phyloP scores from a whole-genome alignment of 2,888 invertebrate genomes.

The Azorinus chamasolen region DNA sequence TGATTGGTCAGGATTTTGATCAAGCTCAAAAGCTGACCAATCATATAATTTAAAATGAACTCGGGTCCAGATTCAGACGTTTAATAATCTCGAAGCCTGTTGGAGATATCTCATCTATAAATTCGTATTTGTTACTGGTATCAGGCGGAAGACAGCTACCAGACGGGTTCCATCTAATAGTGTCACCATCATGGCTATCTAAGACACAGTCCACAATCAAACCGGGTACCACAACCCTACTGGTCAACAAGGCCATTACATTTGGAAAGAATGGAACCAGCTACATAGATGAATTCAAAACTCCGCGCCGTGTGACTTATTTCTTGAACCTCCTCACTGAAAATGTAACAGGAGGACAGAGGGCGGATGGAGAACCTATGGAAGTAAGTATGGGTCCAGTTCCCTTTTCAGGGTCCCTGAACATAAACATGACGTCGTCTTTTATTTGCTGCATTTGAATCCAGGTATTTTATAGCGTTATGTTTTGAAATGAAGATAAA shows the following conservation, averaged over 20 bases:
- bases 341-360: conserved; percentile 62
- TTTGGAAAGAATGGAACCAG: conserved; percentile 65
- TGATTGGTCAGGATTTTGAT: too few relatives aligned
- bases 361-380: conserved; percentile 25
- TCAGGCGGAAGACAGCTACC: conserved; percentile 68
- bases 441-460: too few relatives aligned
- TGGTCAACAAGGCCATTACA: conserved; percentile 71
- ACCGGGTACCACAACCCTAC: conserved; percentile 46
- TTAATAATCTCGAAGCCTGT: too few relatives aligned
- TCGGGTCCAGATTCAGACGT: too few relatives aligned
- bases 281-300: conserved; percentile 67
- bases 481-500: too few relatives aligned
- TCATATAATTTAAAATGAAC: too few relatives aligned
- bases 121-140: too few relatives aligned
- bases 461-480: too few relatives aligned
- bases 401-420: too few relatives aligned
- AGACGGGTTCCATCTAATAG: conserved; percentile 64
- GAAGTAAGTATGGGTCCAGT: conserved; percentile 28
- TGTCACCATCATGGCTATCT: conserved; percentile 67
- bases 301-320: conserved; percentile 71
- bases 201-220: conserved; percentile 35
- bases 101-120: too few relatives aligned
- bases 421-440: too few relatives aligned
- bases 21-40: too few relatives aligned
- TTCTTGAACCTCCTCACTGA: conserved; percentile 70